Percentiles rank a stretch among this genome's conserved stretches.
Evolutionary conservation across 2,113 vertebrate species (phyloP).

Genomic region (Danionella cerebrum): DNA sequence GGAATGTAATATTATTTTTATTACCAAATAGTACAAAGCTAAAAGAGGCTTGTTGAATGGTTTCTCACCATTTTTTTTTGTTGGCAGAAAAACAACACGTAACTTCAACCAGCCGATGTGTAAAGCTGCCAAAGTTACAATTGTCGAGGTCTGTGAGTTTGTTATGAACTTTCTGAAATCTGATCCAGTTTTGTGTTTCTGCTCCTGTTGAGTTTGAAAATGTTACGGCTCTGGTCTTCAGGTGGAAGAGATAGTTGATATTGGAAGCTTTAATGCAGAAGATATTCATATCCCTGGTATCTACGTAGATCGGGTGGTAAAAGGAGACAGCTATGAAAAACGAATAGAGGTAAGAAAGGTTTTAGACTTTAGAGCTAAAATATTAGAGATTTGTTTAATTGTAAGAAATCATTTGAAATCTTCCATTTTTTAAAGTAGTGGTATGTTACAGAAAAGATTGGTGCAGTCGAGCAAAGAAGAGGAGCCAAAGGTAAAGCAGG

Average conservation of each 20-base stretch:
- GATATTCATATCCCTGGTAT: conserved; percentile 80
- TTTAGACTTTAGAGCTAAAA: no score
- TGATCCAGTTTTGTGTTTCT: not conserved
- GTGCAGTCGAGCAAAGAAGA: conserved; percentile 56
- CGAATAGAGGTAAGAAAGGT: conserved; percentile 73
- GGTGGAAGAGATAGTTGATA: conserved; percentile 83
- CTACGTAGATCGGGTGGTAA: conserved; percentile 76
- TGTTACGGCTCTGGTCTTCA: conserved; percentile 27
- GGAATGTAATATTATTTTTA: no score
- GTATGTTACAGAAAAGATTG: conserved; percentile 67
- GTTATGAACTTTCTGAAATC: not conserved
- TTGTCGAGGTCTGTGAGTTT: conserved; percentile 70
- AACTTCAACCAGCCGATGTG: conserved; percentile 86
- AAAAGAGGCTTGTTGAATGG: no score
- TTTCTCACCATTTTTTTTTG: not conserved
- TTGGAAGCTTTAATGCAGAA: conserved; percentile 75
- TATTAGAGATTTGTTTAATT: no score
- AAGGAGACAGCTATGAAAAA: conserved; percentile 74
- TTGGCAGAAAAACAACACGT: conserved; percentile 70
- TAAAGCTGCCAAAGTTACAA: conserved; percentile 75
- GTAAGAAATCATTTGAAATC: no score
- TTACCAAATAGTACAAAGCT: no score
- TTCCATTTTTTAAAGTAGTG: no score
- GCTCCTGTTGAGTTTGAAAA: not conserved
- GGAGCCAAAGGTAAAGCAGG: conserved; percentile 52